Conservation (phyloP, 2,888 invertebrate species). For the Zaprionus obscuricornis region DNA sequence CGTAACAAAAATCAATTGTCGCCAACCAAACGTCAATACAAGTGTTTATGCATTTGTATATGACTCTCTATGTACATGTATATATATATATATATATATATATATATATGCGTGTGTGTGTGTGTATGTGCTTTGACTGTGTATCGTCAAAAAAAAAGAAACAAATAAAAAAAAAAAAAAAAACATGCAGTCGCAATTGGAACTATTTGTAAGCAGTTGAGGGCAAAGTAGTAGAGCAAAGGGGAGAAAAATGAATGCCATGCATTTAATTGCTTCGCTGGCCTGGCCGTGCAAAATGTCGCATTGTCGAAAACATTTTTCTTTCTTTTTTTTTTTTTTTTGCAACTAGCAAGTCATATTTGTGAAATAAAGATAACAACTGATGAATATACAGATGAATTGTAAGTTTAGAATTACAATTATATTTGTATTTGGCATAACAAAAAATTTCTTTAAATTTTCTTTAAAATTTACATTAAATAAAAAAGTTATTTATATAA, state of each 20-base stretch:
- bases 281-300: conserved; percentile 43
- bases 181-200: conserved; percentile 71
- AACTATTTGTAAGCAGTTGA: conserved; percentile 58
- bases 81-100: conserved; percentile 1
- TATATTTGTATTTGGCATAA: no score
- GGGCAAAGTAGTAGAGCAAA: not conserved
- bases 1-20: conserved; percentile 78
- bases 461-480: no score
- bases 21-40: conserved; percentile 78
- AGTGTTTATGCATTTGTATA: conserved; percentile 48
- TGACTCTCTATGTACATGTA: not conserved
- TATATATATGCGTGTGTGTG: conserved; percentile 1
- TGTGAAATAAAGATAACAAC: no score
- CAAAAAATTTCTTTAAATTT: no score
- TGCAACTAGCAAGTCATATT: no score
- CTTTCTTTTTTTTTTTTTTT: no score
- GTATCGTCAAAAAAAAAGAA: conserved; percentile 64
- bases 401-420: no score
- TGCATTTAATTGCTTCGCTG: conserved; percentile 67
- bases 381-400: no score
- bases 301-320: conserved; percentile 34
- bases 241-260: conserved; percentile 35
- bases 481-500: no score
- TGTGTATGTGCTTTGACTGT: conserved; percentile 34
- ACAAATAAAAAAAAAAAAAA: conserved; percentile 1